phyloP scores from a whole-genome alignment of 2,888 invertebrate genomes.

The Sialis fuliginosa region DNA sequence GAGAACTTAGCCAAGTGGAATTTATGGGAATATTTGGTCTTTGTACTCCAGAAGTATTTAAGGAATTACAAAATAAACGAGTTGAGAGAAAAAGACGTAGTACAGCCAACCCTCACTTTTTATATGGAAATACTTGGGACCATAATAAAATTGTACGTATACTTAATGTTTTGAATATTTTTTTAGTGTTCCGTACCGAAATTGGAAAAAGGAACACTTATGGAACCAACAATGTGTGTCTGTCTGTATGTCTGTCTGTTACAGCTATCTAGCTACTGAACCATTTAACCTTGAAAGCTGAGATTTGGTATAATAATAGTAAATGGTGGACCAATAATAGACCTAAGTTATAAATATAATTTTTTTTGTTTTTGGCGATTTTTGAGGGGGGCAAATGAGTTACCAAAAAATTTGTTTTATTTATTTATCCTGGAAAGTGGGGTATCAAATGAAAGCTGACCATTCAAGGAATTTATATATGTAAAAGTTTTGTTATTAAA shows the following conservation, averaged over 20 bases:
- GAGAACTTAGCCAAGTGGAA: slow-evolving; percentile 22
- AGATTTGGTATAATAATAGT: too few relatives aligned
- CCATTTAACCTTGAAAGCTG: too few relatives aligned
- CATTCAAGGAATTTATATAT: too few relatives aligned
- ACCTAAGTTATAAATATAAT: background rate
- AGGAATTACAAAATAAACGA: slow-evolving; percentile 31
- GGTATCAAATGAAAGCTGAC: too few relatives aligned
- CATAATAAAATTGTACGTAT: slow-evolving; percentile 5
- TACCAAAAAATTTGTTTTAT: too few relatives aligned
- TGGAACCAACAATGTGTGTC: background rate
- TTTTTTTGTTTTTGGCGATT: background rate
- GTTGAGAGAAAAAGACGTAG: slow-evolving; percentile 33
- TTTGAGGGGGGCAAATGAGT: too few relatives aligned
- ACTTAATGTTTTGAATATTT: background rate
- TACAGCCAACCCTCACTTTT: slow-evolving; percentile 34
- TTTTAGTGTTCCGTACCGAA: too few relatives aligned
- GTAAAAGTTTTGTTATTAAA: too few relatives aligned
- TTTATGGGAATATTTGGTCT: slow-evolving; percentile 28
- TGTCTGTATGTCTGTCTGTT: too few relatives aligned
- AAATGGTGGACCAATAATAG: too few relatives aligned
- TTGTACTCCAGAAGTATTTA: slow-evolving; percentile 27
- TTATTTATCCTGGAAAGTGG: too few relatives aligned
- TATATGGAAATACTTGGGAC: slow-evolving; percentile 24
- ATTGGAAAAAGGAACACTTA: background rate
- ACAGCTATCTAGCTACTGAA: too few relatives aligned